phyloP scores from a whole-genome alignment of 1,140 invertebrate genomes.

The Drosophila bocki region DNA sequence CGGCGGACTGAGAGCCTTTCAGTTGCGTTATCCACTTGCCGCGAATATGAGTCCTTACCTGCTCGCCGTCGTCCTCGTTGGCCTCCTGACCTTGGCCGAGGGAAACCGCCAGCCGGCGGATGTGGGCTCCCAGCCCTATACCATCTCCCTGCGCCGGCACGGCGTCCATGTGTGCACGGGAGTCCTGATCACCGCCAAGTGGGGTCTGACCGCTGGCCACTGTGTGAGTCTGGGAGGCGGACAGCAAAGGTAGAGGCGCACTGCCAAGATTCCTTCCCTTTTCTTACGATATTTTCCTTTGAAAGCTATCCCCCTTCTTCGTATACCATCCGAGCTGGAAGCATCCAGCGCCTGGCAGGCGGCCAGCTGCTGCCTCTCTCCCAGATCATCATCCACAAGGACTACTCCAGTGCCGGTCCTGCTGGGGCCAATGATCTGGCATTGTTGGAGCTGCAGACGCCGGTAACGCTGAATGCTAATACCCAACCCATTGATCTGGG shows the following conservation, averaged over 20 bases:
- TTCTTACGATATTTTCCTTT: too few species aligned
- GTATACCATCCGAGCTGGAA: constrained; percentile 63
- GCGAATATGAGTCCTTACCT: constrained; percentile 22
- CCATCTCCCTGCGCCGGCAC: constrained; percentile 62
- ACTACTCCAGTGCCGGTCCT: constrained; percentile 21
- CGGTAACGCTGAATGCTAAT: constrained; percentile 56
- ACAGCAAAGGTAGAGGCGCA: constrained; percentile 59
- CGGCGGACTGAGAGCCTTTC: constrained; percentile 3
- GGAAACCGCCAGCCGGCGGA: constrained; percentile 16
- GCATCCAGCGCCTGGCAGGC: constrained; percentile 69
- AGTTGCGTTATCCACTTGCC: not conserved
- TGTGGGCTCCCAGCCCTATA: constrained; percentile 70
- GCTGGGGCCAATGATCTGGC: constrained; percentile 68
- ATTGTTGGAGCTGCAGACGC: constrained; percentile 57
- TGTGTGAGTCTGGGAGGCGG: constrained; percentile 61
- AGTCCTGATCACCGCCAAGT: constrained; percentile 34
- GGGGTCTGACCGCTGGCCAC: constrained; percentile 66
- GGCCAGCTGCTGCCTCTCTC: constrained; percentile 59
- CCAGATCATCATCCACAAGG: constrained; percentile 56
- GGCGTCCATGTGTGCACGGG: constrained; percentile 64
- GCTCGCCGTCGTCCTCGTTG: not conserved
- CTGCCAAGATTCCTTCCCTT: too few species aligned
- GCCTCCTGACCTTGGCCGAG: not conserved
- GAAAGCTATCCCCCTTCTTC: constrained; percentile 62
- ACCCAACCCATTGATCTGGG: constrained; percentile 64